phyloP scores from a whole-genome alignment of 2,113 vertebrate genomes.

The Brachirus orientalis region DNA sequence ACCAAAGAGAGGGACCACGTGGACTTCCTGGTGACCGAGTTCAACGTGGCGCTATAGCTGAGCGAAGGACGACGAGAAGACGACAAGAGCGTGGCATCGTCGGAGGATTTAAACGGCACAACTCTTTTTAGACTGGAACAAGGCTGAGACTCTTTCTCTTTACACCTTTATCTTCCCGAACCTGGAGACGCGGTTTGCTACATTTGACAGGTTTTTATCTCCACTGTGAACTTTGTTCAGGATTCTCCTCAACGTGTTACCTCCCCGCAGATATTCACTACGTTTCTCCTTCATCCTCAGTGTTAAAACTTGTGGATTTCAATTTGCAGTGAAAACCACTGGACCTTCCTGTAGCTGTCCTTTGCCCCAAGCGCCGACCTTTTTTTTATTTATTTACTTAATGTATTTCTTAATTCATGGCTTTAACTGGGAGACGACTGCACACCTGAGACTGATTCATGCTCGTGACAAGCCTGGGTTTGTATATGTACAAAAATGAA shows the following conservation, averaged over 20 bases:
- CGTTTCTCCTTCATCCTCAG: not conserved
- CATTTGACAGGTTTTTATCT: conserved; percentile 20
- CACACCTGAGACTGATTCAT: conserved; percentile 36
- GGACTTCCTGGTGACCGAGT: conserved; percentile 97
- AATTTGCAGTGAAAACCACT: conserved; percentile 21
- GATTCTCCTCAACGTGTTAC: conserved; percentile 62
- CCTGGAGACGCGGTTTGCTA: conserved; percentile 2
- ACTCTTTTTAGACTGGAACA: conserved; percentile 39
- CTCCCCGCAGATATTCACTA: conserved; percentile 50
- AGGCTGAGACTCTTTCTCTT: conserved; percentile 37
- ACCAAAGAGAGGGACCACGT: conserved; percentile 93
- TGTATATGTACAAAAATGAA: conserved; percentile 70
- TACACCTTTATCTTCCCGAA: conserved; percentile 8
- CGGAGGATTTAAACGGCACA: conserved; percentile 60
- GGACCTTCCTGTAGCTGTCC: conserved; percentile 34
- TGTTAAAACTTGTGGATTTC: conserved; percentile 28
- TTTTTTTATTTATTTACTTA: not conserved
- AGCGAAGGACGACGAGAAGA: not conserved
- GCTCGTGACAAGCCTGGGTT: conserved; percentile 55
- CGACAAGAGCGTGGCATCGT: not conserved
- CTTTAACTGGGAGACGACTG: conserved; percentile 36
- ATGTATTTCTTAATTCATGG: conserved; percentile 17
- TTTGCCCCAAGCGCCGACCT: not conserved
- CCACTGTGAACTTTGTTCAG: conserved; percentile 45
- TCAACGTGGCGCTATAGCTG: conserved; percentile 92